Percentiles rank a stretch among this genome's conserved stretches.
These are phyloP conservation scores for Scaptomyza pallida DNA, from an alignment of 1,140 invertebrate species.

Conservation along the genomic window DNA sequence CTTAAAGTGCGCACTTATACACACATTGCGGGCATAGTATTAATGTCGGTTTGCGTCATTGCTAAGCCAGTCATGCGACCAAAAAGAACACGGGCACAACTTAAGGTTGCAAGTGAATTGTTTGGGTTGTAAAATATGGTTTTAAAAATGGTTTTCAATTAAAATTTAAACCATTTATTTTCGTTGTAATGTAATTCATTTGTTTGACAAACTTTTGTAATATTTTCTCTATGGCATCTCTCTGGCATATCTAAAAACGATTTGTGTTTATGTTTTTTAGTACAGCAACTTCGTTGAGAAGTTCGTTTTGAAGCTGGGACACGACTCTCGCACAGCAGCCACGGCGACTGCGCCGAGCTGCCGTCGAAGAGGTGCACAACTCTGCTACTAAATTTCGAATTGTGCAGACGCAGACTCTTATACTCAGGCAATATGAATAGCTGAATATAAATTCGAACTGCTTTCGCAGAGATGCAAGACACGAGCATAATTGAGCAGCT, in stretches of 20 bases:
- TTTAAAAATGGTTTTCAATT: neutral
- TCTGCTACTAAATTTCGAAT: conserved; percentile 49
- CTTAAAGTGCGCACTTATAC: conserved; percentile 48
- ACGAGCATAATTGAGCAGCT: conserved; percentile 3
- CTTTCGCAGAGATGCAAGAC: conserved; percentile 21
- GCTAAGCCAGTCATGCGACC: conserved; percentile 25
- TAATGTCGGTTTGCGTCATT: conserved; percentile 40
- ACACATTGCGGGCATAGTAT: neutral
- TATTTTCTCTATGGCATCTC: conserved; percentile 28
- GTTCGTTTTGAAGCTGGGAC: neutral
- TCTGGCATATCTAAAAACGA: conserved; percentile 56
- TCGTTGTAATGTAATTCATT: neutral
- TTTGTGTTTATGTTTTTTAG: conserved; percentile 59
- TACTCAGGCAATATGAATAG: conserved; percentile 26
- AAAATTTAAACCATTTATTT: neutral
- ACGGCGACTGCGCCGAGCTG: conserved; percentile 38
- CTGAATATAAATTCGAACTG: conserved; percentile 59
- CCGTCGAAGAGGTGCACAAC: conserved; percentile 28
- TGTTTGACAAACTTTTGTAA: neutral
- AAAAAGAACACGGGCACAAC: neutral
- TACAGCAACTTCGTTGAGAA: conserved; percentile 50
- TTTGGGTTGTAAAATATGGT: neutral
- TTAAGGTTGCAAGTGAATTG: neutral
- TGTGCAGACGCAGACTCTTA: conserved; percentile 48
- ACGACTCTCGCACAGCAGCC: conserved; percentile 58